Base-by-base conservation (phyloP, 64 coral and sea anemone species). In the Platygyra sinensis region DNA sequence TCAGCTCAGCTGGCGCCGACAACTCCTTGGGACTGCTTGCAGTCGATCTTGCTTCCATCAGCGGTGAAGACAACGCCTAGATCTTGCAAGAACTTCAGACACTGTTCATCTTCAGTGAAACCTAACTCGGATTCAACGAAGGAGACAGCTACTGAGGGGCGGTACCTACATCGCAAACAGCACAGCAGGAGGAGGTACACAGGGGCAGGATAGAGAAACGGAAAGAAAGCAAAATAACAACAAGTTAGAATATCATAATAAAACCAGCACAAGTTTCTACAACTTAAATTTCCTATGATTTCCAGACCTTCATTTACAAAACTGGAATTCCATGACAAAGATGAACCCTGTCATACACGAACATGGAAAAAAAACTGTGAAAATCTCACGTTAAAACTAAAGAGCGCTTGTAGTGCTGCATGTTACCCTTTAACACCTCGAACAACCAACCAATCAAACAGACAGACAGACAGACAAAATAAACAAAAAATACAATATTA, bases 61-160 rank as follows among this genome's bases (percentile, higher is more conserved):
- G 74, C 60, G 28, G 90, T 92, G 28, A 92, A 22, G n/a, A 76
- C 76, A 80, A 86, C 90, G 39, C 90, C 90, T 72, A 92, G 77
- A 60, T 92, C 90, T 76, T 75, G 46, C 54, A 92, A 65, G 83
- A 92, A 92, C 90, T 87, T 92, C 55, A 72, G 79, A 72, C 90
- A 92, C 83, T 92, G 73, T 51, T 73, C 90, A 28, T 87, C 82
- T 29, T 92, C 90, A 79, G 61, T 86, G 80, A 92, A 92, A 92
- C 90, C 90, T 92, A 92, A 86, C 84, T 92, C 90, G 60, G 83
- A 92, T 92, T 92, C 82, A 87, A 92, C 80, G 83, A 92, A 92
- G 90, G 90, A 80, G 76, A 87, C 75, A 36, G 90, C 73, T 86
- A 92, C 52, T 54, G 90, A 54, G 72, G 90, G 90, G 30, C 90